These are phyloP conservation scores for Drosophila ustulata DNA, from an alignment of 2,888 invertebrate species.

Conservation along the genomic window DNA sequence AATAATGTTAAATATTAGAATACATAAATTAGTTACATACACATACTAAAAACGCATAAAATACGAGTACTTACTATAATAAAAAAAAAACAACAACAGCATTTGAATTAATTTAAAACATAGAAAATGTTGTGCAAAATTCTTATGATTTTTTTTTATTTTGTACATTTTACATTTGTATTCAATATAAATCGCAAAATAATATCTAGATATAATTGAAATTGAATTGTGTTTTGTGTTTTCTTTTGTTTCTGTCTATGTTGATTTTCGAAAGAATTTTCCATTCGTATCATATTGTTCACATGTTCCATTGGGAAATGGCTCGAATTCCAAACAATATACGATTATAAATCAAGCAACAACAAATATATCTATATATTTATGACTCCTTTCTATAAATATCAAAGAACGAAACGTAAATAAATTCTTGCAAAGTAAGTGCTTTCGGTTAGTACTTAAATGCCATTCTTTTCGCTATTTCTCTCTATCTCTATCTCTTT, in stretches of 20 bases:
- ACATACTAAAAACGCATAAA: conserved; percentile 26
- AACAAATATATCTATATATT: conserved; percentile 37
- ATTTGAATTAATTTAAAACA: conserved; percentile 49
- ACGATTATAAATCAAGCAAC: conserved; percentile 34
- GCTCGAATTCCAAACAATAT: conserved; percentile 18
- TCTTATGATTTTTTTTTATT: conserved; percentile 42
- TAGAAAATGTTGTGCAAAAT: conserved; percentile 40
- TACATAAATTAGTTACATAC: conserved; percentile 22
- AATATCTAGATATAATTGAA: conserved; percentile 23
- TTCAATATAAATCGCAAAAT: conserved; percentile 37
- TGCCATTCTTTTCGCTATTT: conserved; percentile 53
- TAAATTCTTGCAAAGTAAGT: conserved; percentile 63
- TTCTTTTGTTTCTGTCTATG: conserved; percentile 31
- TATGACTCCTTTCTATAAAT: conserved; percentile 48
- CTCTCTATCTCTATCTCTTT: conserved; percentile 19
- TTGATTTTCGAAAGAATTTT: conserved; percentile 45
- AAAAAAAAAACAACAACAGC: conserved; percentile 28
- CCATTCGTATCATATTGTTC: conserved; percentile 58
- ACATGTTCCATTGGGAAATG: conserved; percentile 44
- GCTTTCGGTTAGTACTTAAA: conserved; percentile 72
- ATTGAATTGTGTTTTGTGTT: conserved; percentile 40
- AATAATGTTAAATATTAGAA: conserved; percentile 13
- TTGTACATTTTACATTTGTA: conserved; percentile 49
- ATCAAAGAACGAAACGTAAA: conserved; percentile 44
- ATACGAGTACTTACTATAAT: conserved; percentile 19